Conservation (phyloP, 2,797 vertebrate species). For the Sebastes iracundus region DNA sequence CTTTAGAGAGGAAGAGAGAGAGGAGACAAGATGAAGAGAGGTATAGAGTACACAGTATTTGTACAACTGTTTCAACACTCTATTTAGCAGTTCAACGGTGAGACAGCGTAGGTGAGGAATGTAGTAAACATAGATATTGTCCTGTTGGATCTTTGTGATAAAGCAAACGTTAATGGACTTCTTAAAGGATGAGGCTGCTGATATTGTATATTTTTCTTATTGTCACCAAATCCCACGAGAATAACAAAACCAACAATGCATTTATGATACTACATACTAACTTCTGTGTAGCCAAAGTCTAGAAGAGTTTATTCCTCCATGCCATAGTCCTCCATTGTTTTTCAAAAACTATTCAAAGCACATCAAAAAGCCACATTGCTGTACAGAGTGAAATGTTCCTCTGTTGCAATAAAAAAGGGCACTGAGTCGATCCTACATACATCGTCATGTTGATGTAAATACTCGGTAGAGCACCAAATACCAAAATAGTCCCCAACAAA, state of each 20-base stretch:
- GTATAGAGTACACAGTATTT: slow-evolving; percentile 10
- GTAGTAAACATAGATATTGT: not conserved
- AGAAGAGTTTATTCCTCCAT: too few species aligned
- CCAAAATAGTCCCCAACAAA: not conserved
- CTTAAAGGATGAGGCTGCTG: not conserved
- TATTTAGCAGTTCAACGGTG: slow-evolving; percentile 14
- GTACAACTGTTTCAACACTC: slow-evolving; percentile 14
- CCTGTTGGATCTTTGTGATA: not conserved
- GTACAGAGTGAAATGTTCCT: not conserved
- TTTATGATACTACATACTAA: not conserved
- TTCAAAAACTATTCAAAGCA: not conserved
- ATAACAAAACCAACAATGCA: not conserved
- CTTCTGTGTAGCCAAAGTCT: not conserved
- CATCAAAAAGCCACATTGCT: not conserved
- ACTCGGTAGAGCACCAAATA: not conserved
- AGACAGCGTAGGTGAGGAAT: slow-evolving; percentile 33
- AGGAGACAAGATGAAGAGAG: slow-evolving; percentile 38
- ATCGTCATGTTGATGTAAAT: not conserved
- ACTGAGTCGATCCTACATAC: not conserved
- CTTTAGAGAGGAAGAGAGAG: slow-evolving; percentile 44
- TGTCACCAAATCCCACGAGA: slow-evolving; percentile 24
- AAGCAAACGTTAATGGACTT: not conserved
- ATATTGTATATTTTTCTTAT: not conserved
- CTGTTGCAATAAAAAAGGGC: not conserved
- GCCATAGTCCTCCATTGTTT: not conserved